phyloP scores from a whole-genome alignment of 2,797 vertebrate genomes.

The Buceros bicornis region DNA sequence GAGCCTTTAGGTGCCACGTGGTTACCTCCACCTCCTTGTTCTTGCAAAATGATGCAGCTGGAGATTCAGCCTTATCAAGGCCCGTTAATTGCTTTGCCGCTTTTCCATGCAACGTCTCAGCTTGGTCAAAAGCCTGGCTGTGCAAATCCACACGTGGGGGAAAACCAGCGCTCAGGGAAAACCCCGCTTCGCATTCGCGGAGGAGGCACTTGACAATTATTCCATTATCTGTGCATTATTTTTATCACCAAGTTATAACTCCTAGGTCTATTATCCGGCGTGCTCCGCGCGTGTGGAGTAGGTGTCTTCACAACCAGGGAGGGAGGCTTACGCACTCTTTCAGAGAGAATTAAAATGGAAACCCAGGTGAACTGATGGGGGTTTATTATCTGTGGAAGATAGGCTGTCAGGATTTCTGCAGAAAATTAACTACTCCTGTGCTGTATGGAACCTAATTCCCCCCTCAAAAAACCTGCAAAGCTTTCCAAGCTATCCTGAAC shows the following conservation, averaged over 20 bases:
- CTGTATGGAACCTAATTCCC: not conserved
- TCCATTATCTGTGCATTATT: conserved; percentile 33
- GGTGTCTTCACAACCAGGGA: not conserved
- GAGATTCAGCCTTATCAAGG: conserved; percentile 18
- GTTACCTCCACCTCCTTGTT: not conserved
- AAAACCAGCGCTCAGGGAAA: not conserved
- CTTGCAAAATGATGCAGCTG: not conserved
- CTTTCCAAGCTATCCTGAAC: not conserved
- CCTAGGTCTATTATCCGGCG: not conserved
- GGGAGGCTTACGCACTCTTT: not conserved
- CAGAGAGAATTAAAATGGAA: conserved; percentile 66
- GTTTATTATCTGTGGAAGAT: conserved; percentile 33
- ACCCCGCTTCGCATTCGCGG: not conserved
- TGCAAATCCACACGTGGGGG: not conserved
- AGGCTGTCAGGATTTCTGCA: not conserved
- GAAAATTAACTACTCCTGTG: conserved; percentile 6
- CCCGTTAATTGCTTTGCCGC: not conserved
- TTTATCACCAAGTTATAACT: conserved; percentile 26
- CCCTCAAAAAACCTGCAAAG: not conserved
- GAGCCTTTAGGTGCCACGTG: rapidly evolving
- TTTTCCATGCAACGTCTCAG: not conserved
- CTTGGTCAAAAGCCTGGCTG: not conserved
- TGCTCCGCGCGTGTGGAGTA: conserved; percentile 16
- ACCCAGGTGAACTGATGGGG: conserved; percentile 10
- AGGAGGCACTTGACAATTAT: conserved; percentile 12